A percentile compares a stretch with the other conserved stretches of the same genome.
Evolutionary conservation across 2,113 vertebrate species (phyloP).

Genomic region (Apodemus speciosus): DNA sequence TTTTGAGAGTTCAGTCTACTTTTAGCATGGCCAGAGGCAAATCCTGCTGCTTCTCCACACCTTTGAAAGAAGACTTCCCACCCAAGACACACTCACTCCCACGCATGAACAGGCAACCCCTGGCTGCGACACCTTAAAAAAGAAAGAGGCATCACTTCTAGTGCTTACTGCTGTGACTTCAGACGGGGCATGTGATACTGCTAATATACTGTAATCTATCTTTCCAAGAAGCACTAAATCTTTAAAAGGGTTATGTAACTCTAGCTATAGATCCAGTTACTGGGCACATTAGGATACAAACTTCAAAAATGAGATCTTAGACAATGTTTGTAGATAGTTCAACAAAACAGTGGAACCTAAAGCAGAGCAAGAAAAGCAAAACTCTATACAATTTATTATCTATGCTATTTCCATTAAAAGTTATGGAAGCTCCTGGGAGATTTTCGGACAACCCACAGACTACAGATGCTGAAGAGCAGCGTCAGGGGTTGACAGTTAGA

Average conservation of each 20-base stretch:
- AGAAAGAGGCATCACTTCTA: constrained; percentile 3
- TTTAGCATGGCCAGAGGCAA: background rate
- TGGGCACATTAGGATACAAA: constrained; percentile 2
- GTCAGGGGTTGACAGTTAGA: background rate
- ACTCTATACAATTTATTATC: constrained; percentile 10
- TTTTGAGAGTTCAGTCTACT: constrained; percentile 41
- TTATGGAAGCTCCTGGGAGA: background rate
- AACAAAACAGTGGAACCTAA: background rate
- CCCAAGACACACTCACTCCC: background rate
- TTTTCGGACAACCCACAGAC: constrained; percentile 20
- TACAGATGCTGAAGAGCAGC: constrained; percentile 11
- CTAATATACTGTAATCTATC: constrained; percentile 28
- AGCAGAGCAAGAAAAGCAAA: background rate
- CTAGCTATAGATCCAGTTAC: constrained; percentile 46
- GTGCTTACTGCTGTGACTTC: background rate
- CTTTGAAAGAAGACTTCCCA: constrained; percentile 1
- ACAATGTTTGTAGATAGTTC: background rate
- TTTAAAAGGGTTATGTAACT: constrained; percentile 51
- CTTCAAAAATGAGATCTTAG: constrained; percentile 38
- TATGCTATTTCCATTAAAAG: constrained; percentile 38
- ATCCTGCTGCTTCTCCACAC: background rate
- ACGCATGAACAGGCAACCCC: background rate
- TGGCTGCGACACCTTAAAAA: background rate
- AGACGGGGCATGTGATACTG: background rate
- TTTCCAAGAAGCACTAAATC: constrained; percentile 51